Evolutionary conservation across 2,888 invertebrate species (phyloP), one percentile per base, ranked within the genome.

Genomic region (Luperina nickerlii): DNA sequence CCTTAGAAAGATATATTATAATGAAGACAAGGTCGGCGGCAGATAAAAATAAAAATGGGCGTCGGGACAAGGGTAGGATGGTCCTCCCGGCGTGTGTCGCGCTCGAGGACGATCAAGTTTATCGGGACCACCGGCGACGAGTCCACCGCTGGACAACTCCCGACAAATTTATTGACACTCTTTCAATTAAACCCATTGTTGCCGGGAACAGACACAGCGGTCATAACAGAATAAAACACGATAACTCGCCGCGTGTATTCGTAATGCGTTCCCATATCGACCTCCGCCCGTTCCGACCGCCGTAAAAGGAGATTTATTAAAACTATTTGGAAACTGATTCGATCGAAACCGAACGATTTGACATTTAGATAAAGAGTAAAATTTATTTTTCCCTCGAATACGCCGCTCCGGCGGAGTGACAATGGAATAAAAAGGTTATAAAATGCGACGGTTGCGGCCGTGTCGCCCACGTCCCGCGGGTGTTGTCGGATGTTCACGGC

Each of bases 231-330:
- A 94, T 95, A 95, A 94, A 96, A 95, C 96, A 95, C 93, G 96
- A 97, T 96, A 96, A 96, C 95, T 94, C 94, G 94, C 94, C 93
- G 94, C 95, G 92, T 95, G 96, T 94, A 95, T 95, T 94, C 93
- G 94, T 95, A 95, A 94, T 95, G 95, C 91, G 93, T 92, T 91
- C 91, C 93, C 93, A 92, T 96, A 96, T 96, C 95, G 94, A 92
- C 92, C 93, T 94, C 93, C 92, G 92, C 92, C 91, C 93, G 94
- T 93, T 92, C 92, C 91, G 91, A 91, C 89, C 94, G 94, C 95
- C 93, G 96, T 97, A 96, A 97, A 97, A 96, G 96, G 96, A 96
- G 97, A 97, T 97, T 97, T 97, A 97, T 97, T 96, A 96, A 96
- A 97, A 97, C 96, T 96, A 96, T 97, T 97, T 96, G 95, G 95